Conservation (phyloP, 2,113 vertebrate species). For the Myotis davidii region DNA sequence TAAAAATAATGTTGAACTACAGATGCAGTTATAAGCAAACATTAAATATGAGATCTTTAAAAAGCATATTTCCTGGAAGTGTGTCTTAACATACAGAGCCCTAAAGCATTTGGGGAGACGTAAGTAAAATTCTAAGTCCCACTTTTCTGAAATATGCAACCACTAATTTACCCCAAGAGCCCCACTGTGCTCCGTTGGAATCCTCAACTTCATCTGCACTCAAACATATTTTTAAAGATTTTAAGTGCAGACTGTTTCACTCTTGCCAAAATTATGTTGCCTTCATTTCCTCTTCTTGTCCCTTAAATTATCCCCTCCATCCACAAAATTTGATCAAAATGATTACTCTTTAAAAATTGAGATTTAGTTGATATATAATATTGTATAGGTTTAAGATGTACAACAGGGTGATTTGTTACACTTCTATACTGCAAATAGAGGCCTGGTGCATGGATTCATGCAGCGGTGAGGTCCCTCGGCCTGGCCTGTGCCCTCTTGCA, state of each 20-base stretch:
- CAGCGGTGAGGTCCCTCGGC: too few relatives aligned
- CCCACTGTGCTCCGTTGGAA: not conserved
- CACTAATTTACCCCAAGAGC: not conserved
- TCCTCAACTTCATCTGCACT: not conserved
- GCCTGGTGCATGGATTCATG: too few relatives aligned
- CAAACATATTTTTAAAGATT: not conserved
- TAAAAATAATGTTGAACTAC: not conserved
- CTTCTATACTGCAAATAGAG: not conserved
- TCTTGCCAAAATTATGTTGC: not conserved
- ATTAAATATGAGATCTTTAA: not conserved
- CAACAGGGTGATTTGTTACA: not conserved
- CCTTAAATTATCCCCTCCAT: not conserved
- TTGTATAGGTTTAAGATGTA: not conserved
- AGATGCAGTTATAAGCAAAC: not conserved
- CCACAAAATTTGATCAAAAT: not conserved
- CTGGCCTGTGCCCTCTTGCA: too few relatives aligned
- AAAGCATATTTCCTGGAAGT: not conserved
- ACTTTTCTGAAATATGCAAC: slow-evolving; percentile 31
- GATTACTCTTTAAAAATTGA: not conserved
- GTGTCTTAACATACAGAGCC: not conserved
- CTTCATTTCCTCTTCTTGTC: not conserved
- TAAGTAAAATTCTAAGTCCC: not conserved
- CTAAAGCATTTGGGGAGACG: not conserved
- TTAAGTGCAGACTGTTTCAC: not conserved
- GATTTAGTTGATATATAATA: not conserved